Conservation (phyloP, 2,888 invertebrate genomes). For the Diploptera punctata region DNA sequence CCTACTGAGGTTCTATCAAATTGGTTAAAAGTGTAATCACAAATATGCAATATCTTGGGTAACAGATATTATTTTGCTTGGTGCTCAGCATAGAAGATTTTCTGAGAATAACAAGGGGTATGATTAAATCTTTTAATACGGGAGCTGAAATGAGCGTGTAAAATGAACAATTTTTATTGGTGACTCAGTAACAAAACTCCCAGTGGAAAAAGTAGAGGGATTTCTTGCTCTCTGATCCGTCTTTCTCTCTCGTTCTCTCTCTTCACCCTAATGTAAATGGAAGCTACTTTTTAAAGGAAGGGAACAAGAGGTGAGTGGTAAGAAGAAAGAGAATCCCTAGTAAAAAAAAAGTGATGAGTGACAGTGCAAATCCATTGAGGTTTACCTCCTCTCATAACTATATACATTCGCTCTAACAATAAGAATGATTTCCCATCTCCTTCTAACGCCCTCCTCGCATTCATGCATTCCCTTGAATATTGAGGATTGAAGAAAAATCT, state of each 20-base stretch:
- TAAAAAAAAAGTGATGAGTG: constrained; percentile 11
- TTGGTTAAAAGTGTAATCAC: too few relatives aligned
- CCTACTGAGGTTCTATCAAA: too few relatives aligned
- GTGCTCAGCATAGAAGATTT: not conserved
- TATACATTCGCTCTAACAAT: not conserved
- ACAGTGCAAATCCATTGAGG: constrained; percentile 26
- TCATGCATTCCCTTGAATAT: not conserved
- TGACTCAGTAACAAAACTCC: not conserved
- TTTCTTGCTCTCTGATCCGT: constrained; percentile 15
- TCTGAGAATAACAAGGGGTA: not conserved
- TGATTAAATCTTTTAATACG: too few relatives aligned
- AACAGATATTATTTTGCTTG: too few relatives aligned
- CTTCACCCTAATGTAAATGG: not conserved
- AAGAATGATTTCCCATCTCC: not conserved
- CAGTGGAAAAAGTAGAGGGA: not conserved
- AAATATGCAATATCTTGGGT: too few relatives aligned
- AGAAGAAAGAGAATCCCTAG: not conserved
- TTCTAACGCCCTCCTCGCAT: not conserved
- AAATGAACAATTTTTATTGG: not conserved
- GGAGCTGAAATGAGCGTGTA: not conserved
- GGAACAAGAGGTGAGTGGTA: constrained; percentile 5
- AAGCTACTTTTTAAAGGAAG: constrained; percentile 3
- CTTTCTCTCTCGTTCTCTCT: constrained; percentile 12
- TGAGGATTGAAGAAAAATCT: not conserved
- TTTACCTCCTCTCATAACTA: not conserved